Conservation (phyloP, 1,140 invertebrate species). For the Polyergus mexicanus region DNA sequence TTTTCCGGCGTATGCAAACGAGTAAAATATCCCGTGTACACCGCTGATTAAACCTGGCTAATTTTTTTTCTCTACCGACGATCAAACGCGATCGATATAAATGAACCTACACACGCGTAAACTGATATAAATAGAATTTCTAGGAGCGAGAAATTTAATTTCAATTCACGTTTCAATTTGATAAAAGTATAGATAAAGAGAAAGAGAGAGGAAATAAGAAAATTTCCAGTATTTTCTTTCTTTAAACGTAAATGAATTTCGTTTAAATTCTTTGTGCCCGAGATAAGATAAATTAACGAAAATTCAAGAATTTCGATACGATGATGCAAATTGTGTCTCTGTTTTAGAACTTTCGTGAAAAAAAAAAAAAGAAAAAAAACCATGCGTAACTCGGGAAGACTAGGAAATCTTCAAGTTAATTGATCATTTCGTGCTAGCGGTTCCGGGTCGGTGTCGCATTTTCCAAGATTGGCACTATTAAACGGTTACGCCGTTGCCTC, state of each 20-base stretch:
- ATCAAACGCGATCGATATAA: background rate
- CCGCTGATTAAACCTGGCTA: constrained; percentile 30
- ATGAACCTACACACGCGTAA: background rate
- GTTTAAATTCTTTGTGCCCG: background rate
- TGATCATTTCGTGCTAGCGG: constrained; percentile 28
- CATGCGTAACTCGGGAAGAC: background rate
- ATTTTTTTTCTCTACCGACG: constrained; percentile 18
- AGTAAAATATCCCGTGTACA: constrained; percentile 16
- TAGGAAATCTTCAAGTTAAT: background rate
- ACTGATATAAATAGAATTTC: background rate
- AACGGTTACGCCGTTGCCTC: constrained; percentile 58
- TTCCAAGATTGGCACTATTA: constrained; percentile 34
- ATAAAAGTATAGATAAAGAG: background rate
- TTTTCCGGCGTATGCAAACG: constrained; percentile 47
- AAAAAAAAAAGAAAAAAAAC: background rate
- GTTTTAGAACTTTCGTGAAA: background rate
- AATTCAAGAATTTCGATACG: background rate
- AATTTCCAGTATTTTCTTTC: background rate
- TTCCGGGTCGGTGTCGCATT: constrained; percentile 41
- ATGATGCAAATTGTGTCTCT: background rate
- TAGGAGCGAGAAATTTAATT: background rate
- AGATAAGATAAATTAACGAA: background rate
- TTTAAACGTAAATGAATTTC: background rate
- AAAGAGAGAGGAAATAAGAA: background rate
- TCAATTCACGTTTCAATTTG: background rate